Evolutionary conservation across 2,113 vertebrate species (phyloP).

Genomic region (Psammodynastes pulverulentus): DNA sequence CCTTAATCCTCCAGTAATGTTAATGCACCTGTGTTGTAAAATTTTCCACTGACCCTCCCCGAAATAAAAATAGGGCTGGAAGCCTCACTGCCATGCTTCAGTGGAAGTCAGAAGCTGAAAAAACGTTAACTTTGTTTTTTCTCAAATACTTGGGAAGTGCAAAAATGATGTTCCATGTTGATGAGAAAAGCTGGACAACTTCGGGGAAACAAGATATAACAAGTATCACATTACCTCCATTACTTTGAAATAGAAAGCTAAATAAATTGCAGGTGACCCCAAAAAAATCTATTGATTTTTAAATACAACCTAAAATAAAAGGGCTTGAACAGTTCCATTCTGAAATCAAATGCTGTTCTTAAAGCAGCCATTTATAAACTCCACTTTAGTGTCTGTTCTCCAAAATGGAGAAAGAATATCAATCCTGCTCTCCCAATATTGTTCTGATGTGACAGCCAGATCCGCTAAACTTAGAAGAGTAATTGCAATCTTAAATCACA

Average conservation of each 20-base stretch:
- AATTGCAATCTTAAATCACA: background rate
- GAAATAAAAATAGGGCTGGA: background rate
- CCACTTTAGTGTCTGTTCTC: background rate
- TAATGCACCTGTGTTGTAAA: background rate
- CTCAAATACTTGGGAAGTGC: background rate
- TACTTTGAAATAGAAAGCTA: background rate
- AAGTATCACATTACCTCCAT: background rate
- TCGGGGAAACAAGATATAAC: background rate
- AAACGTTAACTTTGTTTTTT: background rate
- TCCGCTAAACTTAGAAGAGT: constrained; percentile 19
- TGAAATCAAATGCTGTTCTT: background rate
- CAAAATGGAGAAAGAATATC: constrained; percentile 12
- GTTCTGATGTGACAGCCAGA: constrained; percentile 9
- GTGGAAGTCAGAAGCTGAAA: background rate
- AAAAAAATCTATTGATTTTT: background rate
- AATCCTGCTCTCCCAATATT: constrained; percentile 9
- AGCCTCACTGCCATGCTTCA: background rate
- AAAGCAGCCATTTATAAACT: background rate
- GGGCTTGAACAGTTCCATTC: background rate
- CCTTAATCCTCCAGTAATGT: background rate
- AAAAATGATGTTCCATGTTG: background rate
- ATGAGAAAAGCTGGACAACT: background rate
- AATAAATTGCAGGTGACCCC: background rate
- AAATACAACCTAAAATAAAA: background rate
- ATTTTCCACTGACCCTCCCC: background rate